Percentiles rank a stretch among this genome's conserved stretches.
phyloP scores from a whole-genome alignment of 2,113 vertebrate species.

The Verasper variegatus region DNA sequence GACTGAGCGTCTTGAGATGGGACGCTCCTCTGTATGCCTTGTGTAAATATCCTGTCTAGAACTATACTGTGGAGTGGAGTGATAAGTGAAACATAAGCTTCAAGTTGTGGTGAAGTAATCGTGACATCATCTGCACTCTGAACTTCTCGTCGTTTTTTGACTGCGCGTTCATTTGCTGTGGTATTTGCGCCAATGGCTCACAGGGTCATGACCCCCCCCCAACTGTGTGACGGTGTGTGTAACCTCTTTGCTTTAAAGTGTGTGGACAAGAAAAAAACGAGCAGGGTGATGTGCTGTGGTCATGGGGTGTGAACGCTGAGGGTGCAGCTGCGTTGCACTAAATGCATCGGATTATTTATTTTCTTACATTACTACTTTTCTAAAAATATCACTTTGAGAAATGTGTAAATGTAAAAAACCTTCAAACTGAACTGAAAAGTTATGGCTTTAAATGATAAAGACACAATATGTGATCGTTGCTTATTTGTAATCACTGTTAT shows the following conservation, averaged over 20 bases:
- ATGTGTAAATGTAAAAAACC: slow-evolving; percentile 45
- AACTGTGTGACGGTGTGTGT: slow-evolving; percentile 49
- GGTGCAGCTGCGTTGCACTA: slow-evolving; percentile 56
- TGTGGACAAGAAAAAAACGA: slow-evolving; percentile 14
- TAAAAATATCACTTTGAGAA: slow-evolving; percentile 51
- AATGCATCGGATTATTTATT: slow-evolving; percentile 78
- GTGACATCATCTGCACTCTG: slow-evolving; percentile 66
- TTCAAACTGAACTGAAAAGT: slow-evolving; percentile 34
- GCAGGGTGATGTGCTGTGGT: slow-evolving; percentile 35
- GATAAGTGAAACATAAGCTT: slow-evolving; percentile 69
- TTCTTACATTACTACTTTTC: slow-evolving; percentile 77
- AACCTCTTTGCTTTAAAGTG: slow-evolving; percentile 58
- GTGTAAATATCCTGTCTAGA: slow-evolving; percentile 70
- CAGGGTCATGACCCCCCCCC: slow-evolving; percentile 43
- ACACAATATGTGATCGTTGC: slow-evolving; percentile 41
- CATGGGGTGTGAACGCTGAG: slow-evolving; percentile 19
- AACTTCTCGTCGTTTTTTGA: slow-evolving; percentile 54
- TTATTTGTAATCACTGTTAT: slow-evolving; percentile 51
- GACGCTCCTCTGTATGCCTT: slow-evolving; percentile 66
- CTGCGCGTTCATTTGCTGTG: slow-evolving; percentile 61
- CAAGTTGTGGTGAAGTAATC: slow-evolving; percentile 61
- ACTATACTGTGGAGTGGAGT: slow-evolving; percentile 58
- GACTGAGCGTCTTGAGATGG: slow-evolving; percentile 38
- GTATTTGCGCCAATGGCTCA: slow-evolving; percentile 54
- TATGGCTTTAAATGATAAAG: slow-evolving; percentile 24